Evolutionary conservation across 2,888 invertebrate species (phyloP).

Genomic region (Choristoneura rosaceana): DNA sequence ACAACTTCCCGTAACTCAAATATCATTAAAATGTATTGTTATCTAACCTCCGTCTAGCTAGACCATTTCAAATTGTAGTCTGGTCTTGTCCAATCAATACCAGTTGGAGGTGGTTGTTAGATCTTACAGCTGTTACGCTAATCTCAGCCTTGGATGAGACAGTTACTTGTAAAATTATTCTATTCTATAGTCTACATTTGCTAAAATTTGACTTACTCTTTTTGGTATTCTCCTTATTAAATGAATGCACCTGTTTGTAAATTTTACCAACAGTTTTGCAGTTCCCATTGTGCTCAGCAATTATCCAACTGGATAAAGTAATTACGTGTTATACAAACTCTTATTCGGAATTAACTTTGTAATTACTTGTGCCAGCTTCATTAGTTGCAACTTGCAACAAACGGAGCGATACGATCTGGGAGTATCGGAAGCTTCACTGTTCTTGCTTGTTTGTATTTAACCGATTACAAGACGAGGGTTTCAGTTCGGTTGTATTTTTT

Average conservation of each 20-base stretch:
- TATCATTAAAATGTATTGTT: not conserved
- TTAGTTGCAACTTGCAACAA: not conserved
- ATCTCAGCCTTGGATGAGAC: not conserved
- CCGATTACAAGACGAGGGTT: no score
- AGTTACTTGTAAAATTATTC: no score
- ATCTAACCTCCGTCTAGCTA: slow-evolving; percentile 2
- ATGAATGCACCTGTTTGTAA: not conserved
- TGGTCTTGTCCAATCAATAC: not conserved
- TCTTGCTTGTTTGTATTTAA: not conserved
- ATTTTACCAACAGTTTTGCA: not conserved
- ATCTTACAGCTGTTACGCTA: not conserved
- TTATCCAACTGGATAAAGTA: not conserved
- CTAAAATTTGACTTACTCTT: no score
- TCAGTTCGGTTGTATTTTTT: no score
- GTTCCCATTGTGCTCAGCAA: not conserved
- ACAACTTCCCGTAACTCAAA: not conserved
- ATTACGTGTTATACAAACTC: slow-evolving; percentile 11
- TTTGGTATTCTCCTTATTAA: not conserved
- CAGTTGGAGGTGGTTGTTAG: not conserved
- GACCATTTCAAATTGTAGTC: not conserved
- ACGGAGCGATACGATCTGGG: not conserved
- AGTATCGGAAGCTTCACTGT: slow-evolving; percentile 5
- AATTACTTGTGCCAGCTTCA: slow-evolving; percentile 16
- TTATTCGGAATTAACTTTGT: not conserved
- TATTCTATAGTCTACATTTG: no score